phyloP scores from a whole-genome alignment of 2,797 vertebrate genomes.

The Enteromius viviparus region DNA sequence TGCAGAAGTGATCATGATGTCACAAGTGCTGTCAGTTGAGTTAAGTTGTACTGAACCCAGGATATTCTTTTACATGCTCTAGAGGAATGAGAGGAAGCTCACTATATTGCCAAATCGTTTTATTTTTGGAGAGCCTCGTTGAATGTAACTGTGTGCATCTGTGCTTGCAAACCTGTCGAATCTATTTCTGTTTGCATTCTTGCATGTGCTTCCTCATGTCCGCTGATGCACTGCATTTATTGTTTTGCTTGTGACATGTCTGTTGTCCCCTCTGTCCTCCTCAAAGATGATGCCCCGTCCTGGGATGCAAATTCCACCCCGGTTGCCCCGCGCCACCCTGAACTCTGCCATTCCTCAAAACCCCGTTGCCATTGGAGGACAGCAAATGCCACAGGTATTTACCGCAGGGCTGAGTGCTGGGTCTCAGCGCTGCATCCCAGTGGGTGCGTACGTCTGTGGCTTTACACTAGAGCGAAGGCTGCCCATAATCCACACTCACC shows the following conservation, averaged over 20 bases:
- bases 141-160: slow-evolving; percentile 35
- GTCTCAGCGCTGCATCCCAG: slow-evolving; percentile 38
- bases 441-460: slow-evolving; percentile 47
- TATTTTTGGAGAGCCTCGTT: slow-evolving; percentile 27
- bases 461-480: slow-evolving; percentile 45
- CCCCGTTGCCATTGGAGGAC: slow-evolving; percentile 81
- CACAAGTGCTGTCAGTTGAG: not conserved
- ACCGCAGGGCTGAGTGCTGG: slow-evolving; percentile 57
- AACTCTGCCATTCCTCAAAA: slow-evolving; percentile 81
- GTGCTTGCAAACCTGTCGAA: slow-evolving; percentile 41
- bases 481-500: slow-evolving; percentile 44
- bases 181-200: slow-evolving; percentile 45
- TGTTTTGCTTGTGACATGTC: slow-evolving; percentile 84
- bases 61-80: not conserved
- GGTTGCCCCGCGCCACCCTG: slow-evolving; percentile 82
- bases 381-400: slow-evolving; percentile 89
- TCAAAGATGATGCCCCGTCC: slow-evolving; percentile 88
- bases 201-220: slow-evolving; percentile 76
- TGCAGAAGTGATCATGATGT: not conserved
- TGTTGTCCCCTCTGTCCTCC: slow-evolving; percentile 87
- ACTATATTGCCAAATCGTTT: not conserved
- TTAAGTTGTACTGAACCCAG: not conserved
- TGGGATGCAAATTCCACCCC: slow-evolving; percentile 85
- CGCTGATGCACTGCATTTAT: slow-evolving; percentile 77
- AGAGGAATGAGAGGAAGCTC: slow-evolving; percentile 28